phyloP scores from a whole-genome alignment of 2,113 vertebrate genomes.

The Anhinga anhinga region DNA sequence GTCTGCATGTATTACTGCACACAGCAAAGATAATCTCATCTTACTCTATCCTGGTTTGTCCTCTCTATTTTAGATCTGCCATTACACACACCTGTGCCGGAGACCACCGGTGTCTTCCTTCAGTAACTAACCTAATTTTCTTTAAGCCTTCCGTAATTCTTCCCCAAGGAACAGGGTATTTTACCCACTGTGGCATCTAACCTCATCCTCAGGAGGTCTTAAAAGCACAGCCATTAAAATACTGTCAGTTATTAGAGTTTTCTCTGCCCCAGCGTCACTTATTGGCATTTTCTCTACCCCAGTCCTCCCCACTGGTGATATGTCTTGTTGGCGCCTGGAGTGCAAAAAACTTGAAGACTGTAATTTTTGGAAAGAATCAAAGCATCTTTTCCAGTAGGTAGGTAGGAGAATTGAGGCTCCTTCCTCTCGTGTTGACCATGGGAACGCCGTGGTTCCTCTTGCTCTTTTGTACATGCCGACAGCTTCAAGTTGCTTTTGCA shows the following conservation, averaged over 20 bases:
- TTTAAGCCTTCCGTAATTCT: neutral
- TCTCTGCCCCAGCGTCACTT: neutral
- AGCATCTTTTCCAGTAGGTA: neutral
- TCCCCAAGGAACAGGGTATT: neutral
- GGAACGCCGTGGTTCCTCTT: rapidly evolving
- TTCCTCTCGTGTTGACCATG: neutral
- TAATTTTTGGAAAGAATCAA: neutral
- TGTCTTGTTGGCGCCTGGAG: neutral
- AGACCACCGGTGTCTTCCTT: neutral
- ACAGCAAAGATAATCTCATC: neutral
- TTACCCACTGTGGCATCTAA: neutral
- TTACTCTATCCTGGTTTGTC: neutral
- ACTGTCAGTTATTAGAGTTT: neutral
- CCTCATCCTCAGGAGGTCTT: neutral
- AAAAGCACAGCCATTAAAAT: neutral
- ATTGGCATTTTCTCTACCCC: neutral
- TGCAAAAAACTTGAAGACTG: neutral
- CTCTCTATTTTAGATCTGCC: neutral
- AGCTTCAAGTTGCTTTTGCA: neutral
- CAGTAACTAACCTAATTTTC: neutral
- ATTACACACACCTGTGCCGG: neutral
- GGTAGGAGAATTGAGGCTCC: neutral
- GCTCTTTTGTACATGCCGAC: rapidly evolving
- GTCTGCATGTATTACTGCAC: neutral
- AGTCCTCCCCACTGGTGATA: neutral